Evolutionary conservation across 1,140 invertebrate species (phyloP), one percentile per base, ranked within the genome.

Genomic region (Lepidurus arcticus): DNA sequence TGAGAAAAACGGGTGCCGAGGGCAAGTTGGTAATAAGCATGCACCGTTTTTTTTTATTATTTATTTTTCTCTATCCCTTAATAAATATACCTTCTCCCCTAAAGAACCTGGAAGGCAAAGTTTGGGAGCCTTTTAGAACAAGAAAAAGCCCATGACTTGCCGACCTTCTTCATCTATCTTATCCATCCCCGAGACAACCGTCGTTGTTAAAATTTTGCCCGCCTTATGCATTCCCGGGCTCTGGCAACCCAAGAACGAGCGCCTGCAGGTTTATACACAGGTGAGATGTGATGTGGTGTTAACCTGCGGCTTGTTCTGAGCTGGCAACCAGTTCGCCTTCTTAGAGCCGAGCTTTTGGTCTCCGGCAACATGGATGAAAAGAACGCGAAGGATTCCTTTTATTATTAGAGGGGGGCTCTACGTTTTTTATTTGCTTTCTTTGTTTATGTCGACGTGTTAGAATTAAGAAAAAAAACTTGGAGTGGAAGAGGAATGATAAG

Each of bases 241-340:
- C 16, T 21, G 53, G n/a, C 53, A 65, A 13, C 53, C 53, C 53
- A 13, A 16, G 21, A 65, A 65, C 21, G 53, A 65, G 21, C 21
- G 53, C 53, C 53, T 16, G 16, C 53, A 65, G 53, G 53, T 65
- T 21, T 65, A 16, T 65, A 21, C 53, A 65, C 53, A 65, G 53
- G 53, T 65, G 53, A 65, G 53, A 65, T 65, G 53, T 65, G n/a
- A 65, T 65, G 53, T 65, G 53, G n/a, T 65, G 53, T 65, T 65
- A 65, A 65, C 53, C 53, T 65, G 53, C 53, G 53, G 53, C 53
- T 65, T 65, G 16, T 65, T 65, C 53, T 21, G 8, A 65, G 53
- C 53, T 65, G 21, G n/a, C 53, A 13, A 65, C 53, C n/a, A 65
- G 53, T 65, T 65, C 21, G 13, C 53, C 53, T 65, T 65, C n/a